These are phyloP conservation scores for Epistrophe eligans DNA, from an alignment of 2,888 invertebrate species.

Conservation along the genomic window DNA sequence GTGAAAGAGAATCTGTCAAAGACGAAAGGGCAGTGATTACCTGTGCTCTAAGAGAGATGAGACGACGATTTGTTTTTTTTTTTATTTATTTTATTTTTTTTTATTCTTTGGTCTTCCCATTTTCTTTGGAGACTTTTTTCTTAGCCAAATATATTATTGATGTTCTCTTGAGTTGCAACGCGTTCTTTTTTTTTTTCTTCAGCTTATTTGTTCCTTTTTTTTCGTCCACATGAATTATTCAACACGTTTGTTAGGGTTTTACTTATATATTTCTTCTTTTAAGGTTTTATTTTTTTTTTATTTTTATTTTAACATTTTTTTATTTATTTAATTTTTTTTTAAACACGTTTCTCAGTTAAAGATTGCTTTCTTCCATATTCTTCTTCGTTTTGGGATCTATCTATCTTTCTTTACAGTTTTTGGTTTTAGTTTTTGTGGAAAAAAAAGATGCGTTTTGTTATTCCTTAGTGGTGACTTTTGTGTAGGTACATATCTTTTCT, in stretches of 20 bases:
- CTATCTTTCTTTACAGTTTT: neutral
- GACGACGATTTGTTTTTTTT: neutral
- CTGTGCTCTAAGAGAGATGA: constrained; percentile 23
- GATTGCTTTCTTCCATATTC: constrained; percentile 9
- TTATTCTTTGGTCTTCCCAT: constrained; percentile 6
- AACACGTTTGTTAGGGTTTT: constrained; percentile 34
- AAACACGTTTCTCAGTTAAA: constrained; percentile 23
- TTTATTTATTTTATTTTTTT: neutral
- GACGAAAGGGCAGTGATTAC: constrained; percentile 42
- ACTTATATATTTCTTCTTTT: constrained; percentile 17
- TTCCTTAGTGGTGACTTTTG: constrained; percentile 18
- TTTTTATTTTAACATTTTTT: neutral
- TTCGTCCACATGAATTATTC: constrained; percentile 67
- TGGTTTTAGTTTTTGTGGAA: neutral
- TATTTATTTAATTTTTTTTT: too few species aligned
- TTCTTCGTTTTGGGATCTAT: constrained; percentile 4
- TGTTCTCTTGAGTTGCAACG: constrained; percentile 37
- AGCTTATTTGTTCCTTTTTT: constrained; percentile 32
- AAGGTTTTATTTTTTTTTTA: constrained; percentile 9
- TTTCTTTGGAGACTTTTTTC: constrained; percentile 67
- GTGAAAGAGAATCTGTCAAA: constrained; percentile 40
- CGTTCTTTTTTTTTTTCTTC: constrained; percentile 10
- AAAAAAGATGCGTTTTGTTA: constrained; percentile 23
- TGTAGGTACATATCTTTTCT: neutral
- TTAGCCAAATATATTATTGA: neutral